Conservation (phyloP, 2,888 invertebrate species). For the Ectobius pallidus region DNA sequence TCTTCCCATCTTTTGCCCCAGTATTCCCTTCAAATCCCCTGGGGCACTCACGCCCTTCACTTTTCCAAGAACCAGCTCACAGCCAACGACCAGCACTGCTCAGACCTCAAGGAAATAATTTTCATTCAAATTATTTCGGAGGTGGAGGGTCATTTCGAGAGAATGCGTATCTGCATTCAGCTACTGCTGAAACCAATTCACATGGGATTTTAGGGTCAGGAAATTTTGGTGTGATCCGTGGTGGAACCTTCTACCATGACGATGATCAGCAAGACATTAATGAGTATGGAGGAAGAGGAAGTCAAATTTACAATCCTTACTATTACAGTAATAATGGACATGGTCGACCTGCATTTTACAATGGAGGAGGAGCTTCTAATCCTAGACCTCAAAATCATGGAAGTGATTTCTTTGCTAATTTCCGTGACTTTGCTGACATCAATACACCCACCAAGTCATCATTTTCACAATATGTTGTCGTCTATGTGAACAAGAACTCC, state of each 20-base stretch:
- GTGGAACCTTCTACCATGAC: constrained; percentile 78
- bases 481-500: constrained; percentile 81
- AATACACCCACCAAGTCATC: constrained; percentile 81
- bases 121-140: constrained; percentile 38
- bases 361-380: constrained; percentile 61
- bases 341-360: constrained; percentile 68
- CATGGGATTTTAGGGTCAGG: constrained; percentile 75
- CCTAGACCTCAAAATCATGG: constrained; percentile 73
- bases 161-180: constrained; percentile 55
- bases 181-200: constrained; percentile 54
- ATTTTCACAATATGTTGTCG: constrained; percentile 82
- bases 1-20: constrained; percentile 78
- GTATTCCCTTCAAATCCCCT: constrained; percentile 66
- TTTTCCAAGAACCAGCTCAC: constrained; percentile 65
- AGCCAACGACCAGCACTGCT: constrained; percentile 62
- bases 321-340: constrained; percentile 70
- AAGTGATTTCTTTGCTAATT: constrained; percentile 85
- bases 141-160: constrained; percentile 49
- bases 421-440: constrained; percentile 89
- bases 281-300: constrained; percentile 42
- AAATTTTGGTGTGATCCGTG: constrained; percentile 84
- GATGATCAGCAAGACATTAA: constrained; percentile 66
- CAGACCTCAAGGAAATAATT: constrained; percentile 40
- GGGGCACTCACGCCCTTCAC: constrained; percentile 63
- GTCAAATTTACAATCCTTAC: constrained; percentile 60